A percentile compares a stretch with the other conserved stretches of the same genome.
Conservation (phyloP, 2,888 invertebrate species). For the Tanypteryx hageni region DNA sequence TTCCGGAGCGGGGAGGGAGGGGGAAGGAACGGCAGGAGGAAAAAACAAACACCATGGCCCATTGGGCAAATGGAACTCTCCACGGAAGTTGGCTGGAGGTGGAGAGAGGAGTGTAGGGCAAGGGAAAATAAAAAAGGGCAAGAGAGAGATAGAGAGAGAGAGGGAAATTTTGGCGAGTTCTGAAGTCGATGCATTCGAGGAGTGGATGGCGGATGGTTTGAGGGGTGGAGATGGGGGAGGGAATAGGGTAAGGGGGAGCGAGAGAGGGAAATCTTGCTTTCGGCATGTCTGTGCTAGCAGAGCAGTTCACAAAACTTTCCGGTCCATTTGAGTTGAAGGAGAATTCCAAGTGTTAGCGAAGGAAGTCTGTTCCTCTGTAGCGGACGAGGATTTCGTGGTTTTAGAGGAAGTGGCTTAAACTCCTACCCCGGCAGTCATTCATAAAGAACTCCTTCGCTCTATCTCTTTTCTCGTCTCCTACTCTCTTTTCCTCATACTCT, state of each 20-base stretch:
- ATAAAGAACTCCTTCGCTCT: neutral
- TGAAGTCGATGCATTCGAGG: neutral
- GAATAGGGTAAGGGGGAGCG: neutral
- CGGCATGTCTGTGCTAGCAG: constrained; percentile 18
- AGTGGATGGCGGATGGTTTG: neutral
- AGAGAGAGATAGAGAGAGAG: neutral
- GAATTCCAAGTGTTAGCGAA: constrained; percentile 24
- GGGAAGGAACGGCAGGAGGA: neutral
- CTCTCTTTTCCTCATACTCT: neutral
- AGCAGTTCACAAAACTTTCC: constrained; percentile 53
- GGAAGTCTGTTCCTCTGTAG: constrained; percentile 39
- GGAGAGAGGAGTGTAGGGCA: neutral
- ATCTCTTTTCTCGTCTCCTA: neutral
- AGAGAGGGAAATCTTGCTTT: constrained; percentile 23
- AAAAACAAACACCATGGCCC: constrained; percentile 22
- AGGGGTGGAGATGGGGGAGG: neutral
- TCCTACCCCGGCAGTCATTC: constrained; percentile 7
- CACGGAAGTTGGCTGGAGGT: neutral
- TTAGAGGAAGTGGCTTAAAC: neutral
- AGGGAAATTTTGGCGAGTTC: constrained; percentile 2
- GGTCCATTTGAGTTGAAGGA: constrained; percentile 63
- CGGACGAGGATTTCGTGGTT: constrained; percentile 56
- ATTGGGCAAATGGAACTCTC: constrained; percentile 15
- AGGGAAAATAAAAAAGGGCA: neutral
- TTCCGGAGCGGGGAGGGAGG: neutral